Base-by-base conservation (phyloP, 1,140 invertebrate species). In the Pantala flavescens region DNA sequence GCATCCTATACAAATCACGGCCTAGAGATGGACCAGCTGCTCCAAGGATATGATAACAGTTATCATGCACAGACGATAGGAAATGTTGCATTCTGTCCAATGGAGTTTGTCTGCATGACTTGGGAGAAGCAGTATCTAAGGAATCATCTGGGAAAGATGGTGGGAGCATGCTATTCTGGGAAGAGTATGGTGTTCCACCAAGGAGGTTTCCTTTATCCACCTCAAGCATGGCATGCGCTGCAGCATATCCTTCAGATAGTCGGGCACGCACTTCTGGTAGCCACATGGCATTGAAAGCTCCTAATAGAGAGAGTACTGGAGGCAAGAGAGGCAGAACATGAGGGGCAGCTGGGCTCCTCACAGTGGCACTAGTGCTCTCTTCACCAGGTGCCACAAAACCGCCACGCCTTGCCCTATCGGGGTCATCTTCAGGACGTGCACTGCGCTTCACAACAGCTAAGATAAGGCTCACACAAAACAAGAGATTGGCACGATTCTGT, bases 381-480 rank as follows among this genome's bases (percentile, higher is more conserved):
- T 63, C 49, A 19, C 49, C 49, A 19, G 49, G 49, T 2, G 90
- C 87, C 7, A 94, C 87, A 82, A 96, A 96, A 11, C 93, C 93
- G 36, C 93, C 93, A 70, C 90, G 85, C 11, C 88, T 87, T 0
- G 92, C 91, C 43, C 91, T 83, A 81, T 93, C 91, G 0, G 90
- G 88, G 73, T 84, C 81, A 82, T 92, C 91, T 70, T 91, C 90
- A 0, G 94, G 93, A 84, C 93, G 93, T 0, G 88, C 87, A 79
- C 92, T 93, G 21, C 94, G 86, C 82, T 95, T 96, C 0, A 95
- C 88, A 11, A 95, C 91, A 78, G 93, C 93, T 23, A 93, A 81
- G 0, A 94, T 85, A 7, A 92, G 87, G 76, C 90, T 90, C 49
- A 95, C 84, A 77, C 91, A 93, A 81, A 87, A 88, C 71, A 86